Evolutionary conservation across 2,888 invertebrate genomes (phyloP).

Genomic region (Leptinotarsa tumamoca): DNA sequence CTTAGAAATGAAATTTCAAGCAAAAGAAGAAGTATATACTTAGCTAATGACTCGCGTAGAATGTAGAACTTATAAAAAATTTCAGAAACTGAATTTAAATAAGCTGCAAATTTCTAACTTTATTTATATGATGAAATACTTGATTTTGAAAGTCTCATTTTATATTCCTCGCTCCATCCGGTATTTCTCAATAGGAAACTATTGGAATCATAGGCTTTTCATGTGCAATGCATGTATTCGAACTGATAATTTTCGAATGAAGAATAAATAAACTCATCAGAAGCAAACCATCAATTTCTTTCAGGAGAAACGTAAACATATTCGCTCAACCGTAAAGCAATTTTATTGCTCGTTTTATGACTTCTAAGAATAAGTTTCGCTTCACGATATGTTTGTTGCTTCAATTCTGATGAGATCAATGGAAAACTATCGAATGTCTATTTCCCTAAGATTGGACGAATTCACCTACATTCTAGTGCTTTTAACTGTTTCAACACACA

Average conservation of each 20-base stretch:
- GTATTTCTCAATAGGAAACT: neutral
- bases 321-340: neutral
- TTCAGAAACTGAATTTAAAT: too few species aligned
- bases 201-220: neutral
- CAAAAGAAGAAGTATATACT: too few species aligned
- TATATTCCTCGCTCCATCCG: too few species aligned
- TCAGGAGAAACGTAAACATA: constrained; percentile 7
- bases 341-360: constrained; percentile 12
- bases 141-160: too few species aligned
- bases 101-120: too few species aligned
- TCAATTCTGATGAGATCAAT: neutral
- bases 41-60: too few species aligned
- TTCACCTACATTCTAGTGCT: too few species aligned
- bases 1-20: too few species aligned
- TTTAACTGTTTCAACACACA: neutral
- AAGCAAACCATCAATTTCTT: constrained; percentile 4
- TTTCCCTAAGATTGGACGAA: neutral
- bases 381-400: constrained; percentile 3
- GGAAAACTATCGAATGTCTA: neutral
- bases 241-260: neutral
- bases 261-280: constrained; percentile 1
- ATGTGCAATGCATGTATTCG: neutral
- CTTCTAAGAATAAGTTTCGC: neutral
- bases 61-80: too few species aligned
- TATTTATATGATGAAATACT: too few species aligned